Percentiles rank a stretch among this genome's conserved stretches.
These are phyloP conservation scores for Sycophila texana DNA, from an alignment of 2,888 invertebrate genomes.

Conservation along the genomic window DNA sequence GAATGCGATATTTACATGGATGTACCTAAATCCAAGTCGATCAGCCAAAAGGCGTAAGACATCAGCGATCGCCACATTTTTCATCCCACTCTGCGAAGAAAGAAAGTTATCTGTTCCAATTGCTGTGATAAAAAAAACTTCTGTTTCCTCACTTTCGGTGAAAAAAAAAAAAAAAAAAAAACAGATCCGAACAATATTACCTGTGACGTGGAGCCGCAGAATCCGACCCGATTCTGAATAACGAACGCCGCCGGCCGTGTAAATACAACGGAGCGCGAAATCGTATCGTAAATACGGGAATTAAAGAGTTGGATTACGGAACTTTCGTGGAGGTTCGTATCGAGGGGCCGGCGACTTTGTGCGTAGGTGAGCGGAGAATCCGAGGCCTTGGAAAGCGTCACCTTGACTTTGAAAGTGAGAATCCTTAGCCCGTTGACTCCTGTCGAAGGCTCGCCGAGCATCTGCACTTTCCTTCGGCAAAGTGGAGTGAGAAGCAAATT, in stretches of 20 bases:
- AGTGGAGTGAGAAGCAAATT: neutral
- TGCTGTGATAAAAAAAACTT: too few species aligned
- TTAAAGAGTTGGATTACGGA: too few species aligned
- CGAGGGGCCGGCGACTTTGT: neutral
- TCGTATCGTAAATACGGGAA: too few species aligned
- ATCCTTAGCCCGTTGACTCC: conserved; percentile 35
- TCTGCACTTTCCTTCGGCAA: conserved; percentile 15
- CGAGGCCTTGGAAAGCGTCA: conserved; percentile 40
- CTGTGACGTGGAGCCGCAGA: neutral
- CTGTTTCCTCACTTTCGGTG: too few species aligned
- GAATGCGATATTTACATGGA: too few species aligned
- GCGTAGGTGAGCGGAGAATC: neutral
- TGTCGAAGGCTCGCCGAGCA: neutral
- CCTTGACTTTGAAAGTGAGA: conserved; percentile 46
- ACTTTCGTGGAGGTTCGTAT: too few species aligned
- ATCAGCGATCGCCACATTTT: too few species aligned
- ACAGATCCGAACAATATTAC: too few species aligned
- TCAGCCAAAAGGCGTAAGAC: too few species aligned
- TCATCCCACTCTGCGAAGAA: too few species aligned
- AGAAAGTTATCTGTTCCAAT: conserved; percentile 14
- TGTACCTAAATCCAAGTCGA: too few species aligned
- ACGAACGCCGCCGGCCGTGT: neutral
- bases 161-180: too few species aligned
- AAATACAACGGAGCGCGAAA: neutral
- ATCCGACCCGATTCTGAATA: neutral